Conservation (phyloP, 2,888 invertebrate species). For the Tiliacea citrago region DNA sequence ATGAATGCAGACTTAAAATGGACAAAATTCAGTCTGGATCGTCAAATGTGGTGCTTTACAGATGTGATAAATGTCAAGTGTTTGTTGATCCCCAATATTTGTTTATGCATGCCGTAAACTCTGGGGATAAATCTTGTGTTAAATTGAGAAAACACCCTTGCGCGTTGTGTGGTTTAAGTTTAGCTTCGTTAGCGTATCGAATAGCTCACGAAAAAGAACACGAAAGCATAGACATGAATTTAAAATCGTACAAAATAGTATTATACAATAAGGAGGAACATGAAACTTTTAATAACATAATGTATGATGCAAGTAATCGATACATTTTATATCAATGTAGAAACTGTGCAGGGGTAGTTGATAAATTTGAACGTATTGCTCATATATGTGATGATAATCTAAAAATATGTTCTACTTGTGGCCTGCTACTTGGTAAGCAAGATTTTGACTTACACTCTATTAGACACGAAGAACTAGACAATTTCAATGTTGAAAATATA, state of each 20-base stretch:
- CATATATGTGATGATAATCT: conserved; percentile 74
- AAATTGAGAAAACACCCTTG: conserved; percentile 74
- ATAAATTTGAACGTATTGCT: conserved; percentile 65
- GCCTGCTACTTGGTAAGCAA: conserved; percentile 70
- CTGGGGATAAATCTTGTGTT: conserved; percentile 58
- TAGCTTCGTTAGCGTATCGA: conserved; percentile 69
- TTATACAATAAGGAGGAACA: conserved; percentile 77
- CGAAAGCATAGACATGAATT: conserved; percentile 54
- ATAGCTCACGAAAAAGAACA: conserved; percentile 77
- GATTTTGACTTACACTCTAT: conserved; percentile 73
- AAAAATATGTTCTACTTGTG: conserved; percentile 77
- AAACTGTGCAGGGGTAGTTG: conserved; percentile 76
- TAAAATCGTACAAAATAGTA: conserved; percentile 75
- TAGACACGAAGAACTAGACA: conserved; percentile 74
- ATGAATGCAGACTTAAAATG: conserved; percentile 80
- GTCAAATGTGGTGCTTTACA: conserved; percentile 73
- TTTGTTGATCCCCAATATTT: conserved; percentile 73
- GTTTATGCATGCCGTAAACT: conserved; percentile 72
- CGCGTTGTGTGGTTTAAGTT: conserved; percentile 75
- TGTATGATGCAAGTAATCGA: conserved; percentile 63
- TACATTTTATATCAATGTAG: conserved; percentile 81
- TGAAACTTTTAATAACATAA: conserved; percentile 67
- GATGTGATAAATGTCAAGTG: conserved; percentile 78
- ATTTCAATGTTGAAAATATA: conserved; percentile 75
- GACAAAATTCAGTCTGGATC: conserved; percentile 76